Base-by-base conservation (phyloP, 2,888 invertebrate genomes). In the Drosophila mayaguana region DNA sequence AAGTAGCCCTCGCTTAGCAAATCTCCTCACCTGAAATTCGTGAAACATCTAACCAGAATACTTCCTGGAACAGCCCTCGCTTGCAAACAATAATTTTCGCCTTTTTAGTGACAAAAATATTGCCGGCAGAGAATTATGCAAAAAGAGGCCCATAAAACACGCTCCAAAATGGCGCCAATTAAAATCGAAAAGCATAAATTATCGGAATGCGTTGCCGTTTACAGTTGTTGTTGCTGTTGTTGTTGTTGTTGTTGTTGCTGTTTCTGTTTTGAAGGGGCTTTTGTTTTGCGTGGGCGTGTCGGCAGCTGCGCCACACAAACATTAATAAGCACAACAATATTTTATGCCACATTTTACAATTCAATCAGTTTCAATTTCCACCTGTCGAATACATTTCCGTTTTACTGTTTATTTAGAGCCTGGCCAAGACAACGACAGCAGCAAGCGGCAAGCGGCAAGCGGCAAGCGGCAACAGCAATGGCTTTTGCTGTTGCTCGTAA, bases 301-400 rank as follows among this genome's bases (percentile, higher is more conserved):
- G 66, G 69, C 82, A 73, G 87, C 78, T 84, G 83, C 59, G 64
- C 59, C n/a, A 34, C 65, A 55, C 18, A 64, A 73, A 63, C 72
- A 74, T 71, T 66, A 80, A 77, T 76, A 73, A 73, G 62, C 71
- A 64, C 70, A 73, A 48, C 65, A 71, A 43, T 48, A 77, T 86
- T 86, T 88, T 83, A 84, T 86, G 86, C 84, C 63, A 69, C 72
- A 71, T 75, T 86, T 87, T 84, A 79, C 87, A 86, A 88, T 86
- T 87, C 89, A 86, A 88, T 88, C 86, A 84, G 84, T 77, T 87
- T 88, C 79, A 81, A 87, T 86, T 86, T 86, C 89, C 86, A 86
- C 87, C 86, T 86, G 89, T 84, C 88, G 83, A 86, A 89, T 78
- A 80, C 72, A 83, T 89, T 89, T 86, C 87, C 88, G 84, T 75